These are phyloP conservation scores for Indicator maculatus DNA, from an alignment of 2,113 vertebrate genomes.

Conservation along the genomic window DNA sequence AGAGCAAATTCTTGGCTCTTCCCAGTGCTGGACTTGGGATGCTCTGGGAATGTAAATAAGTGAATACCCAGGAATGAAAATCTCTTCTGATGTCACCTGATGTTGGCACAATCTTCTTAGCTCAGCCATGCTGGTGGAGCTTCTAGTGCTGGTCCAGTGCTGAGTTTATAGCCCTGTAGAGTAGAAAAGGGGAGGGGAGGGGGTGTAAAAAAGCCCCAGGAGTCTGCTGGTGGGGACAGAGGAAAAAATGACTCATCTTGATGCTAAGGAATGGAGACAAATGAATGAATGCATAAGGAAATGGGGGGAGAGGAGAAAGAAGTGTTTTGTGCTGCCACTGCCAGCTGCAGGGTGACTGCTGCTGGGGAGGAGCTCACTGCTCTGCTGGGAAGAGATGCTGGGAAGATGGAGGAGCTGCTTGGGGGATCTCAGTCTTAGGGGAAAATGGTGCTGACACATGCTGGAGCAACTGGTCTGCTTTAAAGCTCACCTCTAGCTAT, in stretches of 20 bases:
- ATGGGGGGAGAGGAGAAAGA: constrained; percentile 16
- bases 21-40: neutral
- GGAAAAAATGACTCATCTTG: constrained; percentile 39
- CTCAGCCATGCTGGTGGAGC: neutral
- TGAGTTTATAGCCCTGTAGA: neutral
- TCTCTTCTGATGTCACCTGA: neutral
- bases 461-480: neutral
- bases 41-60: neutral
- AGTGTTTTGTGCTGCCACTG: neutral
- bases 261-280: neutral
- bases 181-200: neutral
- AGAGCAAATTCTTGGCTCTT: neutral
- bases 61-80: neutral
- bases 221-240: neutral
- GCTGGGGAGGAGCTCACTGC: neutral
- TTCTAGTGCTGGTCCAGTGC: neutral
- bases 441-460: fast-evolving
- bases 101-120: neutral
- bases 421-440: neutral
- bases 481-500: neutral
- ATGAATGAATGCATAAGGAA: constrained; percentile 38
- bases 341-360: constrained; percentile 1
- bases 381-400: neutral
- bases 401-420: neutral
- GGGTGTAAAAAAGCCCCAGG: neutral